A percentile compares a stretch with the other conserved stretches of the same genome.
phyloP scores from a whole-genome alignment of 2,113 vertebrate genomes.

The Tauraco erythrolophus region DNA sequence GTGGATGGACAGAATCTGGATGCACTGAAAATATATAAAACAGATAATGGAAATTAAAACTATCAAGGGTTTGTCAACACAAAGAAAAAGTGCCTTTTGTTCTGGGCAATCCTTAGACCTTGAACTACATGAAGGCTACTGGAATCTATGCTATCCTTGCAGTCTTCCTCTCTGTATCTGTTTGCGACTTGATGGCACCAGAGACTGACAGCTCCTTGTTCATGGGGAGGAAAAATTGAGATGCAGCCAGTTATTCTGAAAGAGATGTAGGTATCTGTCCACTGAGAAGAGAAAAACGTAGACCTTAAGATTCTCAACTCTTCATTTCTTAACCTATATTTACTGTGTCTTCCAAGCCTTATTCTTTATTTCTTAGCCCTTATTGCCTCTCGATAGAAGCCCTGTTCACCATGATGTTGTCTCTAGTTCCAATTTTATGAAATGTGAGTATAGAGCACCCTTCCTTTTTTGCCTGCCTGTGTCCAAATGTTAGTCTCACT shows the following conservation, averaged over 20 bases:
- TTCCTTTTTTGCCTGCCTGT: not conserved
- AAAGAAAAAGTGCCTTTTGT: fast-evolving
- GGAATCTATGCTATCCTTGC: fast-evolving
- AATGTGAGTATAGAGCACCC: not conserved
- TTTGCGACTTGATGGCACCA: not conserved
- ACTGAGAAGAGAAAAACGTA: not conserved
- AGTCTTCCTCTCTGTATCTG: not conserved
- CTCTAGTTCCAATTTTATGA: not conserved
- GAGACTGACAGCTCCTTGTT: not conserved
- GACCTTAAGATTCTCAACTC: not conserved
- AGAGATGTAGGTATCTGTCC: not conserved
- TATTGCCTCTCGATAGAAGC: not conserved
- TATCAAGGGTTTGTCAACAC: not conserved
- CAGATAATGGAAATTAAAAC: not conserved
- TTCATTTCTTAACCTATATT: not conserved
- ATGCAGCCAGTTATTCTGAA: not conserved
- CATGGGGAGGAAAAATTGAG: not conserved
- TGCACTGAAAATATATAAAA: not conserved
- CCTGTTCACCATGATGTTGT: not conserved
- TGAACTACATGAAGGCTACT: not conserved
- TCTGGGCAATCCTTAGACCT: not conserved
- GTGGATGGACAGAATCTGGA: not conserved
- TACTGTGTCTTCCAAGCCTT: not conserved
- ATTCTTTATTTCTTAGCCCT: not conserved
- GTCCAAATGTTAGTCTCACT: not conserved